These are phyloP conservation scores for Pollenia amentaria DNA, from an alignment of 2,888 invertebrate species.

Conservation along the genomic window DNA sequence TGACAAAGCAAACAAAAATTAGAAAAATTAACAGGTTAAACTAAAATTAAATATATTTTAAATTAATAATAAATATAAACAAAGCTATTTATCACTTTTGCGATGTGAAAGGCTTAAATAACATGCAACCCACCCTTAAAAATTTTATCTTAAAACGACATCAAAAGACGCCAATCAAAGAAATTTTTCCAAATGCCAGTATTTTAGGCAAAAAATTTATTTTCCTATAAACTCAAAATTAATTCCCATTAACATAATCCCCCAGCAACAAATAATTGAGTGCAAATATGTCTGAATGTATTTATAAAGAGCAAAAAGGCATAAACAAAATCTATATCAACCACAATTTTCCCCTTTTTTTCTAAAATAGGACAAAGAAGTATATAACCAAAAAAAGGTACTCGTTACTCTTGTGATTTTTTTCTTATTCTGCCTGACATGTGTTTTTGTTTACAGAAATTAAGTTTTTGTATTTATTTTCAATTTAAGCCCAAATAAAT, in stretches of 20 bases:
- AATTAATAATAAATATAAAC: slow-evolving; percentile 5
- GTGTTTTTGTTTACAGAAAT: slow-evolving; percentile 70
- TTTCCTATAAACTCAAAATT: slow-evolving; percentile 30
- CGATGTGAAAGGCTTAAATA: slow-evolving; percentile 12
- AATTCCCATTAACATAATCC: slow-evolving; percentile 68
- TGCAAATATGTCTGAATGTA: slow-evolving; percentile 42
- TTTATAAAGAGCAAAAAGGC: not conserved
- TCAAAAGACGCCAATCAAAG: slow-evolving; percentile 66
- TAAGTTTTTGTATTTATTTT: slow-evolving; percentile 63
- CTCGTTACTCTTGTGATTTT: not conserved
- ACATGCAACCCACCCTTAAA: slow-evolving; percentile 38
- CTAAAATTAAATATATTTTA: slow-evolving; percentile 19
- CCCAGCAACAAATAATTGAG: slow-evolving; percentile 66
- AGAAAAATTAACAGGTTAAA: slow-evolving; percentile 46
- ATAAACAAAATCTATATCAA: slow-evolving; percentile 1
- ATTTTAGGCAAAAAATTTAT: not conserved
- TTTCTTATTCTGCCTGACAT: slow-evolving; percentile 48
- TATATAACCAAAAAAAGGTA: slow-evolving; percentile 25
- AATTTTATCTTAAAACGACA: slow-evolving; percentile 23
- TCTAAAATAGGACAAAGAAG: not conserved
- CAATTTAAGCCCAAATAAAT: slow-evolving; percentile 65
- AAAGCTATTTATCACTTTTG: slow-evolving; percentile 7
- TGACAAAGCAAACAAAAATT: not conserved
- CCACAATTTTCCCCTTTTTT: slow-evolving; percentile 11
- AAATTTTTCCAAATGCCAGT: slow-evolving; percentile 27